phyloP scores from a whole-genome alignment of 2,888 invertebrate species.

The Eurois occulta region DNA sequence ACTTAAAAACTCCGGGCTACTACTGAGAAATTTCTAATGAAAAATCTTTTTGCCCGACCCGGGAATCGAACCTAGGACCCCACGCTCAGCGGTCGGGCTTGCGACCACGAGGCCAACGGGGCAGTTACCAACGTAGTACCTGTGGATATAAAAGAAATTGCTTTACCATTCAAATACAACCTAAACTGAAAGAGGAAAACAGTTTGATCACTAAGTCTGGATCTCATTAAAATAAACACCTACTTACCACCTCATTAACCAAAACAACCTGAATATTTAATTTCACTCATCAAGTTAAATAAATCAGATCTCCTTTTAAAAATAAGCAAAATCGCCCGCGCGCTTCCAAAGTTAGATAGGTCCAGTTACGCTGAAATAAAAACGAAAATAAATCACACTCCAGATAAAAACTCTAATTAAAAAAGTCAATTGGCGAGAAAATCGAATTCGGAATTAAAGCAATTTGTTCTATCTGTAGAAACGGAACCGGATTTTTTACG shows the following conservation, averaged over 20 bases:
- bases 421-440: constrained; percentile 42
- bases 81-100: no score
- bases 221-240: background rate
- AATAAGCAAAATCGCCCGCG: background rate
- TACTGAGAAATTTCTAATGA: no score
- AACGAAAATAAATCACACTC: constrained; percentile 28
- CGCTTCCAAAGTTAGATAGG: background rate
- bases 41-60: no score
- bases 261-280: background rate
- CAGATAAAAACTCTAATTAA: constrained; percentile 39
- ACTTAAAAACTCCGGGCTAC: no score
- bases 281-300: background rate
- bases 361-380: background rate
- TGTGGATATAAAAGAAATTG: background rate
- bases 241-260: background rate
- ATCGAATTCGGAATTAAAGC: constrained; percentile 36
- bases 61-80: no score
- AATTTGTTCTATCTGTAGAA: constrained; percentile 29
- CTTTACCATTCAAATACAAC: no score
- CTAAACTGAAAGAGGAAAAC: background rate
- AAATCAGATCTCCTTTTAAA: background rate
- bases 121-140: background rate
- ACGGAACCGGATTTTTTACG: background rate
- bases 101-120: no score
- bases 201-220: background rate